phyloP scores from a whole-genome alignment of 2,113 vertebrate genomes.

The Notechis scutatus region DNA sequence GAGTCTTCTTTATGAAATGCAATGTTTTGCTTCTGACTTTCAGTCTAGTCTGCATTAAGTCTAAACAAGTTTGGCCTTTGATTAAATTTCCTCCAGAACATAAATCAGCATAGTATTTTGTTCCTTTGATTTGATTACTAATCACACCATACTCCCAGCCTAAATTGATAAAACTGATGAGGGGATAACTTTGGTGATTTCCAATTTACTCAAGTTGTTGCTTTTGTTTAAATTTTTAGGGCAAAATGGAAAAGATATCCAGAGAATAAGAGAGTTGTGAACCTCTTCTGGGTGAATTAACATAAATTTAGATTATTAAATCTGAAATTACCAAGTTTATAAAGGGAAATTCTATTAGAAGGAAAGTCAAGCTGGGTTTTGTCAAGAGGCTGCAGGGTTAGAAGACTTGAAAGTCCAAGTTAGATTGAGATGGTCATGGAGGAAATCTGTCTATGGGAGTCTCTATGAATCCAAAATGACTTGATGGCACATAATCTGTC shows the following conservation, averaged over 20 bases:
- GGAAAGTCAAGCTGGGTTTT: not conserved
- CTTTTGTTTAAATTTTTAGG: not conserved
- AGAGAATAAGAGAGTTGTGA: not conserved
- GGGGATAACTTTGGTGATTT: not conserved
- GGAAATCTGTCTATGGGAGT: not conserved
- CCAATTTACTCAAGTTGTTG: not conserved
- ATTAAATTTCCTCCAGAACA: not conserved
- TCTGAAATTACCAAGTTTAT: not conserved
- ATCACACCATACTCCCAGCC: not conserved
- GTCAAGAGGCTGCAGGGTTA: not conserved
- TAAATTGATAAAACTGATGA: not conserved
- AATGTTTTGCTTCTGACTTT: not conserved
- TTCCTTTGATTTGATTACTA: not conserved
- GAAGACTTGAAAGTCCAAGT: not conserved
- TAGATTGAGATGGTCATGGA: not conserved
- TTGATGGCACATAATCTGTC: not conserved
- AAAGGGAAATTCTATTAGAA: not conserved
- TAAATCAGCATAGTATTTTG: not conserved
- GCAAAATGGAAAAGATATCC: not conserved
- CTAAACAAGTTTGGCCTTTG: not conserved
- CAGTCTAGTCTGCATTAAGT: not conserved
- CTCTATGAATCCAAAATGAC: not conserved
- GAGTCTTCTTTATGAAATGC: not conserved
- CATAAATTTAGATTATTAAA: not conserved
- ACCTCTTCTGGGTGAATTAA: not conserved